Evolutionary conservation across 1,140 invertebrate genomes (phyloP), one percentile per base, ranked within the genome.

Genomic region (Apolygus lucorum): DNA sequence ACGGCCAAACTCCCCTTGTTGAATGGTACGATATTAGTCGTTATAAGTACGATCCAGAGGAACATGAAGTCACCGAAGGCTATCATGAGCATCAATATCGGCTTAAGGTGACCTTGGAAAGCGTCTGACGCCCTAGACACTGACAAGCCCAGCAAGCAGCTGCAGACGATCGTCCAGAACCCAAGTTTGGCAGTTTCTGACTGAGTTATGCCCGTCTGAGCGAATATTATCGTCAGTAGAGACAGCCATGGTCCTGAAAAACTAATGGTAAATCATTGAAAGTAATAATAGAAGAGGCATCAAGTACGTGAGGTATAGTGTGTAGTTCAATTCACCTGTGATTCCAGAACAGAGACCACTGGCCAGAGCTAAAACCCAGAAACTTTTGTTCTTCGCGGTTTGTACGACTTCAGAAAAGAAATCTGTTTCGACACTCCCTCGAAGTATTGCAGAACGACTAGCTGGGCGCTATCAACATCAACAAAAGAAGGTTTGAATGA

Each of bases 221-320:
- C 74, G 73, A 74, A 78, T 69, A 68, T 70, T 49, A 81, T 77
- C 67, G 80, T 78, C 1, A 82, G 75, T 52, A 81, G 78, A 52
- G 78, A 78, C 13, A 79, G 73, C 81, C 81, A 83, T 0, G 78
- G 78, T 65, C 79, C 78, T 63, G 78, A 62, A 11, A 62, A 4
- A 8, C 4, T 25, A 21, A 11, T 62, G 8, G 54, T 4, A n/a
- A 25, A 62, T 42, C 4, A 62, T 62, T 62, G 11, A 49, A 49
- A 49, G 42, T 49, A 11, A 49, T 49, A 49, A n/a, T 49, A 11
- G 42, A 49, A n/a, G n/a, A n/a, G n/a, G n/a, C n/a, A n/a, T n/a
- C n/a, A n/a, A 42, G 4, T 42, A 42, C 17, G 34, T 42, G 17
- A 8, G 78, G 34, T 42, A 4, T 42, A 42, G 34, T 42, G 34